These are phyloP conservation scores for Stenichneumon culpator DNA, from an alignment of 2,888 invertebrate genomes.

Conservation along the genomic window DNA sequence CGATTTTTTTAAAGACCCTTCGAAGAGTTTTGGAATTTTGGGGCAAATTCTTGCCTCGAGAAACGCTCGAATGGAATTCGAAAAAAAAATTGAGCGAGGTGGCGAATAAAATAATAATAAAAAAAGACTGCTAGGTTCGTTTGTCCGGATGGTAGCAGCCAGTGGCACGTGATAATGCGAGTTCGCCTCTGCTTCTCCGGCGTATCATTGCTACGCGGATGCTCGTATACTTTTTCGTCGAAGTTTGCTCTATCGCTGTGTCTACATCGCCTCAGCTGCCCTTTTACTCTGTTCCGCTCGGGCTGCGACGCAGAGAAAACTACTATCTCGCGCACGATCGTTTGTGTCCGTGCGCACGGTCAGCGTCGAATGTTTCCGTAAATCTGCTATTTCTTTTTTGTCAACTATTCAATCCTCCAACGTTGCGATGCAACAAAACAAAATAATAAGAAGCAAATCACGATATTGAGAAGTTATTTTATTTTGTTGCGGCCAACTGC, in stretches of 20 bases:
- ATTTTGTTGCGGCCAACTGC: background rate
- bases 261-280: background rate
- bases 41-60: background rate
- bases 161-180: constrained; percentile 71
- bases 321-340: background rate
- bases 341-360: background rate
- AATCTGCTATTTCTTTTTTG: background rate
- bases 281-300: background rate
- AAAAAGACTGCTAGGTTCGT: constrained; percentile 67
- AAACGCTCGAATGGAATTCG: background rate
- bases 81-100: background rate
- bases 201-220: constrained; percentile 76
- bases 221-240: constrained; percentile 72
- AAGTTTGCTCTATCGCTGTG: constrained; percentile 22
- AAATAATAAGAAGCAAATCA: too few species aligned
- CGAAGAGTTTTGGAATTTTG: background rate
- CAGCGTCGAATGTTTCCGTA: background rate
- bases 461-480: too few species aligned
- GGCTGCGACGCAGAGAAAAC: background rate
- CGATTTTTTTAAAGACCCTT: background rate
- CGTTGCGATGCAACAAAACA: background rate
- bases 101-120: background rate
- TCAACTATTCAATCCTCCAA: background rate
- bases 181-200: constrained; percentile 53
- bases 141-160: constrained; percentile 59